phyloP scores from a whole-genome alignment of 2,888 invertebrate species.

The Tachina lurida region DNA sequence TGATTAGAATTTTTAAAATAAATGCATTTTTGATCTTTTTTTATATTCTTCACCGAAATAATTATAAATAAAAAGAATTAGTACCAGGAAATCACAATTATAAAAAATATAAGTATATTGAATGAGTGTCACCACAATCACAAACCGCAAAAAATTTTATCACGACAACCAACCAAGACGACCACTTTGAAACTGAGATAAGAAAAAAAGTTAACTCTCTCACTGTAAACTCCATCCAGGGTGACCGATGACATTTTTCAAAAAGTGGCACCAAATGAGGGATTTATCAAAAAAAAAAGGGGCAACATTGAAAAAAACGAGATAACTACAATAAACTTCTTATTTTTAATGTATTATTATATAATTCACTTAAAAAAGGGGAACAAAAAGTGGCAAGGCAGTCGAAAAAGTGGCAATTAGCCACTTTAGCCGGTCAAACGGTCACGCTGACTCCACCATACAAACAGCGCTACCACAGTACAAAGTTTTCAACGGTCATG shows the following conservation, averaged over 20 bases:
- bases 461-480: too few species aligned
- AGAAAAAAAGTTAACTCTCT: conserved; percentile 47
- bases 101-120: conserved; percentile 35
- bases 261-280: too few species aligned
- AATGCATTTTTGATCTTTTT: conserved; percentile 62
- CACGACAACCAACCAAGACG: conserved; percentile 52
- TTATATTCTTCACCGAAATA: conserved; percentile 35
- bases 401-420: too few species aligned
- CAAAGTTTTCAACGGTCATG: too few species aligned
- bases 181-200: conserved; percentile 64
- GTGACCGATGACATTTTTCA: not conserved
- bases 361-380: too few species aligned
- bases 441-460: too few species aligned
- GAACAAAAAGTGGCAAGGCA: too few species aligned
- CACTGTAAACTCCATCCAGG: conserved; percentile 36
- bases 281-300: too few species aligned
- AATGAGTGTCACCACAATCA: conserved; percentile 41
- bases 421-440: too few species aligned
- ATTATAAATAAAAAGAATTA: conserved; percentile 57
- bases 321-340: too few species aligned
- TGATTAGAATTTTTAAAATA: conserved; percentile 46
- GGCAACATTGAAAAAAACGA: too few species aligned
- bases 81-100: conserved; percentile 62
- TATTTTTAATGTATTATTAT: too few species aligned
- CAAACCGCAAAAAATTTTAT: conserved; percentile 28